Conservation (phyloP, 2,113 vertebrate genomes). For the Melozone crissalis region DNA sequence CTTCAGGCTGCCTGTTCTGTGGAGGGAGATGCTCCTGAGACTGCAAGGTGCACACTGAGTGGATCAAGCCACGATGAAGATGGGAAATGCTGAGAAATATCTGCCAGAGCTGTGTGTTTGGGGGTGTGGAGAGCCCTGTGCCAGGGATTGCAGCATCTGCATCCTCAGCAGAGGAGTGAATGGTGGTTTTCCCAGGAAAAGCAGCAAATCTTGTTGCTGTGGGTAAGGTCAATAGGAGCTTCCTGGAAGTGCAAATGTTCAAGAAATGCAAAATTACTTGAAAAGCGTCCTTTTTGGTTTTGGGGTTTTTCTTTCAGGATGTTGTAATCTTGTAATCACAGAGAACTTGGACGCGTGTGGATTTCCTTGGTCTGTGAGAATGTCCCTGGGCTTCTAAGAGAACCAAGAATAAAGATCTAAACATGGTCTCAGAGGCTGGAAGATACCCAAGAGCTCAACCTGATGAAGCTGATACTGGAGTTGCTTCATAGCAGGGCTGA, state of each 20-base stretch:
- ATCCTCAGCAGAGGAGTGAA: neutral
- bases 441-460: neutral
- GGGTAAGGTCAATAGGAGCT: neutral
- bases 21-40: neutral
- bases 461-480: neutral
- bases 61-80: accelerated
- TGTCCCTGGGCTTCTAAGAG: neutral
- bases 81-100: accelerated
- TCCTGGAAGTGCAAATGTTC: neutral
- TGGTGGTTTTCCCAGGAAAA: neutral
- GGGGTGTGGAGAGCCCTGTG: neutral
- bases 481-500: neutral
- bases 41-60: accelerated
- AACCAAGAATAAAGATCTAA: neutral
- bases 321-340: neutral
- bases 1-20: accelerated
- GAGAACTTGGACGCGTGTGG: accelerated
- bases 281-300: neutral
- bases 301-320: neutral
- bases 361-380: neutral
- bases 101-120: neutral
- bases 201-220: neutral
- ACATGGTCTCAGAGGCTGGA: neutral
- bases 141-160: neutral
- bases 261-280: neutral